These are phyloP conservation scores for Dryocosmus kuriphilus DNA, from an alignment of 2,888 invertebrate genomes.

Conservation along the genomic window DNA sequence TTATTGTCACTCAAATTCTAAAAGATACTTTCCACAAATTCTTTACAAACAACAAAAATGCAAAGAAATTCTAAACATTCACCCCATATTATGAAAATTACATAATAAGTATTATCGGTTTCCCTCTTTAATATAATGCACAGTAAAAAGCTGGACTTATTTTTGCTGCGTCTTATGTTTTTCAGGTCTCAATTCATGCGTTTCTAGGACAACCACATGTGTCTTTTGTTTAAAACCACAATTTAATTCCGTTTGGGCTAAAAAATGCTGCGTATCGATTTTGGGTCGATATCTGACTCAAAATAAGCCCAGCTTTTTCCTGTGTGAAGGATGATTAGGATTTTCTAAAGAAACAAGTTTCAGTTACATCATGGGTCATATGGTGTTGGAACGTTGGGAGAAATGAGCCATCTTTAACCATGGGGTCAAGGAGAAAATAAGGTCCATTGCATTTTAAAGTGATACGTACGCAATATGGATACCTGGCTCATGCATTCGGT, in stretches of 20 bases:
- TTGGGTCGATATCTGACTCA: too few species aligned
- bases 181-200: too few species aligned
- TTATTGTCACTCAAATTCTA: background rate
- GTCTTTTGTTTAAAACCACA: too few species aligned
- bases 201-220: too few species aligned
- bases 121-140: slow-evolving; percentile 11
- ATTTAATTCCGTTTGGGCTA: too few species aligned
- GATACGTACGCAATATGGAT: slow-evolving; percentile 17
- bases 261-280: too few species aligned
- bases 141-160: too few species aligned
- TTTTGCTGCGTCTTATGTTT: too few species aligned
- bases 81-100: background rate
- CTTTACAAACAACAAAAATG: background rate
- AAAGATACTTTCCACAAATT: background rate
- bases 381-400: background rate
- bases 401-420: slow-evolving; percentile 30
- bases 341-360: slow-evolving; percentile 33
- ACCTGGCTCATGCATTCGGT: slow-evolving; percentile 9
- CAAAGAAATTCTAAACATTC: background rate
- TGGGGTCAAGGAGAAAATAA: slow-evolving; percentile 19
- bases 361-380: slow-evolving; percentile 19
- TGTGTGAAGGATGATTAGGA: slow-evolving; percentile 33
- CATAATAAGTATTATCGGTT: slow-evolving; percentile 14
- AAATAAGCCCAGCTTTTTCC: too few species aligned
- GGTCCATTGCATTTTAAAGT: slow-evolving; percentile 16